phyloP scores from a whole-genome alignment of 1,140 invertebrate species.

The Leguminivora glycinivorella region DNA sequence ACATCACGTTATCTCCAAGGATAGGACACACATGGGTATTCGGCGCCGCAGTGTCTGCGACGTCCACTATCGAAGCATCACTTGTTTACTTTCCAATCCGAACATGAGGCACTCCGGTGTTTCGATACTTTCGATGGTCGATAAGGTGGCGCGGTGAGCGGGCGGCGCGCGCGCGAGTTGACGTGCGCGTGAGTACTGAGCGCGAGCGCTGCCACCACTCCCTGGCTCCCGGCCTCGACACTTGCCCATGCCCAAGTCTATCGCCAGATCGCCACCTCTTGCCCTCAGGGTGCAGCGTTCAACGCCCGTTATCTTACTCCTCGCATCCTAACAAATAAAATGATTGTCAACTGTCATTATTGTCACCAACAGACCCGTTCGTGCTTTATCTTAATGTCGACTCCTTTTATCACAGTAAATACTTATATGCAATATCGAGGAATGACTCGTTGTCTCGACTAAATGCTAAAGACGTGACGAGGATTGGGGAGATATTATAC shows the following conservation, averaged over 20 bases:
- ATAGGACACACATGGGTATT: slow-evolving; percentile 50
- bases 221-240: slow-evolving; percentile 65
- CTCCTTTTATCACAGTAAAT: slow-evolving; percentile 3
- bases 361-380: not conserved
- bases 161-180: slow-evolving; percentile 67
- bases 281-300: slow-evolving; percentile 59
- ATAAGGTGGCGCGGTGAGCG: slow-evolving; percentile 47
- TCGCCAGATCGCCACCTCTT: slow-evolving; percentile 64
- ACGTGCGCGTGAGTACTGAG: slow-evolving; percentile 72
- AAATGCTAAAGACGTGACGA: slow-evolving; percentile 33
- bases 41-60: slow-evolving; percentile 65
- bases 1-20: slow-evolving; percentile 74
- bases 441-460: not conserved
- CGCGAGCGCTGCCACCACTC: slow-evolving; percentile 65
- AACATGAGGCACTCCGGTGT: slow-evolving; percentile 47
- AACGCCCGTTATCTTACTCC: slow-evolving; percentile 57
- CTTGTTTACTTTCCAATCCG: slow-evolving; percentile 52
- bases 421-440: slow-evolving; percentile 9
- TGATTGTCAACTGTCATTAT: not conserved
- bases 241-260: slow-evolving; percentile 56
- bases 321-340: slow-evolving; percentile 41
- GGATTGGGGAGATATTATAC: not conserved
- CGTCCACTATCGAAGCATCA: slow-evolving; percentile 51
- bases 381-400: slow-evolving; percentile 9
- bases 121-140: slow-evolving; percentile 45